Conservation (phyloP, 1,140 invertebrate species). For the Polypedilum vanderplanki region DNA sequence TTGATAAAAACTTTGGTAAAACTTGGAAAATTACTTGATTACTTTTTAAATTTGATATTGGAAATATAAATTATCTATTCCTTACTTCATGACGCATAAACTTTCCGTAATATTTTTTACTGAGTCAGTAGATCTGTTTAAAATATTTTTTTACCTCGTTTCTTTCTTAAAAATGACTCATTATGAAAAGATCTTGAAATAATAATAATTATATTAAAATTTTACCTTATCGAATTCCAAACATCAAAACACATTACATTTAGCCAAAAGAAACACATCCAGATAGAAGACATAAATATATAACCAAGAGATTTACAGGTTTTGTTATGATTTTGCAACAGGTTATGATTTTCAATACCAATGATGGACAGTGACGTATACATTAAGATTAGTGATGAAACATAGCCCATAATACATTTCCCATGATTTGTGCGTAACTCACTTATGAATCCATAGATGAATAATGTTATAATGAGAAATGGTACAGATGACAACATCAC, state of each 20-base stretch:
- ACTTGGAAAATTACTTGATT: too few species aligned
- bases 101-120: too few species aligned
- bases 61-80: too few species aligned
- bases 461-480: neutral
- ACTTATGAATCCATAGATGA: neutral
- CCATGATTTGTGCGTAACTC: neutral
- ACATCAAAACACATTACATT: conserved; percentile 3
- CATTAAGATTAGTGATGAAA: neutral
- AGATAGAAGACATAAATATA: neutral
- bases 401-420: neutral
- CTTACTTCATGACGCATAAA: too few species aligned
- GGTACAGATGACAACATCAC: neutral
- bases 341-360: neutral
- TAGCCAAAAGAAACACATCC: neutral
- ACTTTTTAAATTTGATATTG: too few species aligned
- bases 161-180: too few species aligned
- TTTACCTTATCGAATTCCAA: neutral
- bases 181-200: too few species aligned
- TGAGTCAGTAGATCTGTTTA: too few species aligned
- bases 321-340: neutral
- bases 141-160: too few species aligned
- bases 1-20: too few species aligned
- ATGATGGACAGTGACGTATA: neutral
- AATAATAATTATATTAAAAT: too few species aligned
- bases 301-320: neutral